phyloP scores from a whole-genome alignment of 2,113 vertebrate genomes.

The Esox niger region DNA sequence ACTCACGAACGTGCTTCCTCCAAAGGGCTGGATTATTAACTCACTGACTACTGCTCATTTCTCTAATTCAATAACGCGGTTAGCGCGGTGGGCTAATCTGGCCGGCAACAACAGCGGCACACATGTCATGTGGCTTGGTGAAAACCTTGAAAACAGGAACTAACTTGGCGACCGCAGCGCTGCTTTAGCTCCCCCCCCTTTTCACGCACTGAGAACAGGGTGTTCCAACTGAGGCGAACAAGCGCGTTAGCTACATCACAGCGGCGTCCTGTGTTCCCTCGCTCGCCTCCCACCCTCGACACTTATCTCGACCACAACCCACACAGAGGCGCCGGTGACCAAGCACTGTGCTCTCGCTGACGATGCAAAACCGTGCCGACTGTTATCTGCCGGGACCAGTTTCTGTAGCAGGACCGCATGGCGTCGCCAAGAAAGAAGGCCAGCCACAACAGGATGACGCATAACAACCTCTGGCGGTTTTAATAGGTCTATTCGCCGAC shows the following conservation, averaged over 20 bases:
- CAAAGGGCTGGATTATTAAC: constrained; percentile 56
- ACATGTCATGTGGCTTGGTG: background rate
- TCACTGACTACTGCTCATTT: background rate
- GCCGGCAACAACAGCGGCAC: background rate
- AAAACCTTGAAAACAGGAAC: background rate
- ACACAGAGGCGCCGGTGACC: constrained; percentile 3
- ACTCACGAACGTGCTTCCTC: constrained; percentile 45
- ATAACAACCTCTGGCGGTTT: constrained; percentile 59
- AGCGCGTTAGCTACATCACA: no score
- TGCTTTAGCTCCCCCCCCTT: no score
- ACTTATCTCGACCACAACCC: constrained; percentile 10
- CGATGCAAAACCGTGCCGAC: constrained; percentile 26
- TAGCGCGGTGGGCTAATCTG: background rate
- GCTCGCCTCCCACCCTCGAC: constrained; percentile 6
- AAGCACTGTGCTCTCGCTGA: background rate
- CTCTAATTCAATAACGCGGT: constrained; percentile 35
- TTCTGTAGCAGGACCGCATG: constrained; percentile 29
- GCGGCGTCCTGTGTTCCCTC: background rate
- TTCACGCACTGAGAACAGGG: background rate
- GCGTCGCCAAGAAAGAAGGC: constrained; percentile 29
- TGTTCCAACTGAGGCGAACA: constrained; percentile 18
- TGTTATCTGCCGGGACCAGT: constrained; percentile 49
- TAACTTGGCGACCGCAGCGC: constrained; percentile 21
- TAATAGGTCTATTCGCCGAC: constrained; percentile 52
- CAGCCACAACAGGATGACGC: constrained; percentile 55